Base-by-base conservation (phyloP, 2,888 invertebrate genomes). In the Parthenolecanium corni region DNA sequence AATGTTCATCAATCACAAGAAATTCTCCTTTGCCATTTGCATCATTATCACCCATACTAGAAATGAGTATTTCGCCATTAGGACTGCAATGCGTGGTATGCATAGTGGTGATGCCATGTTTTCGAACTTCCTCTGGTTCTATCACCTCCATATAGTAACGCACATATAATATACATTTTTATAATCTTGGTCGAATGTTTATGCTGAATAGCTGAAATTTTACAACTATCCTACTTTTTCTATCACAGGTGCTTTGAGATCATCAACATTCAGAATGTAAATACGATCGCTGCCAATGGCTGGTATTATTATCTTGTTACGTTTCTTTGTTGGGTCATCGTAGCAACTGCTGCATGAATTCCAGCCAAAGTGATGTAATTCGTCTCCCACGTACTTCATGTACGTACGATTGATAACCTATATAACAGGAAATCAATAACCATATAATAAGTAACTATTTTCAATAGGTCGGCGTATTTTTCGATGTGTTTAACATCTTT, bases 311-410 rank as follows among this genome's bases (percentile, higher is more conserved):
- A 97, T 75, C 47, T 86, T 83, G 72, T 91, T 82, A 21, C 96
- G 78, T 64, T 79, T 80, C 66, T 77, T 76, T 5, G 70, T 70
- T 1, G 74, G 70, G 66, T 78, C 75, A 40, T 73, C 76, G 72
- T 86, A 81, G 73, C 95, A 96, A 73, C 94, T 94, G 68, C 93
- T 92, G 73, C 97, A 97, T 0, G 91, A 84, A 72, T 97, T 96
- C 96, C 96, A 97, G 0, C 96, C 96, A 46, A 86, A 85, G 72
- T 97, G 97, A 72, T 97, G 97, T 0, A 97, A 75, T 73, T 97
- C 97, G 70, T 97, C 91, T 0, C 84, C 85, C 3, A 78, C 74
- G 66, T 84, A 74, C 9, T 85, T 85, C 69, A 94, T 86, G 69
- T 82, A 80, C 0, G 92, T 80, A 20, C 92, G 85, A 72, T 90